Evolutionary conservation across 2,113 vertebrate genomes (phyloP).

Genomic region (Vulpes vulpes): DNA sequence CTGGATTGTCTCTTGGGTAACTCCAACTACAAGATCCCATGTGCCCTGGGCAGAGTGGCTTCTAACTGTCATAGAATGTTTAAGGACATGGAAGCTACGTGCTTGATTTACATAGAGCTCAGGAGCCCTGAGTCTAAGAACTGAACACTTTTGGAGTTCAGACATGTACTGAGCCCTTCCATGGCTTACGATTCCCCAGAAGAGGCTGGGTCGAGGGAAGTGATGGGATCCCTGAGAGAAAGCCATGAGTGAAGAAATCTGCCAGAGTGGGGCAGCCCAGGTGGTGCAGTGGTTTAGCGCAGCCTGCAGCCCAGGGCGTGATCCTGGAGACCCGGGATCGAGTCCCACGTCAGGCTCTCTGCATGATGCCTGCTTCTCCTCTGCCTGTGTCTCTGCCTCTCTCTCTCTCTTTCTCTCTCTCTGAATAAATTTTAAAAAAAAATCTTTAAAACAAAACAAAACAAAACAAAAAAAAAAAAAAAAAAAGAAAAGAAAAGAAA

Average conservation of each 20-base stretch:
- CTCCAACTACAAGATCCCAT: not conserved
- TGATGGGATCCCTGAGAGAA: not conserved
- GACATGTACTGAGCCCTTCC: not conserved
- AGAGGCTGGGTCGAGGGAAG: not conserved
- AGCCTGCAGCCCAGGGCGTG: no score
- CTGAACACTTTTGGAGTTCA: not conserved
- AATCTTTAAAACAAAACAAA: no score
- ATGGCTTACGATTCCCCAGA: not conserved
- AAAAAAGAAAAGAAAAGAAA: not conserved
- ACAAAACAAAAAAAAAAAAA: no score
- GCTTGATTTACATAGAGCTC: not conserved
- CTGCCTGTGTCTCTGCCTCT: no score
- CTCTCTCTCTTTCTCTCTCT: no score
- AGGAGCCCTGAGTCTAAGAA: not conserved
- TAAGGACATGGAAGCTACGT: no score
- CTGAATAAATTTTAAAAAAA: no score
- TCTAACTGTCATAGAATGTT: constrained; percentile 16
- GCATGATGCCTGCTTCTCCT: no score
- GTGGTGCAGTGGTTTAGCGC: no score
- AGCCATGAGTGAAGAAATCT: not conserved
- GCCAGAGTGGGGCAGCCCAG: no score
- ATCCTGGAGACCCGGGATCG: no score
- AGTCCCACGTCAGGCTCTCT: no score
- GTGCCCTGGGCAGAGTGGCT: not conserved
- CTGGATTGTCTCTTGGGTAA: not conserved